These are phyloP conservation scores for Lithobates sylvaticus DNA, from an alignment of 2,797 vertebrate genomes.

Conservation along the genomic window DNA sequence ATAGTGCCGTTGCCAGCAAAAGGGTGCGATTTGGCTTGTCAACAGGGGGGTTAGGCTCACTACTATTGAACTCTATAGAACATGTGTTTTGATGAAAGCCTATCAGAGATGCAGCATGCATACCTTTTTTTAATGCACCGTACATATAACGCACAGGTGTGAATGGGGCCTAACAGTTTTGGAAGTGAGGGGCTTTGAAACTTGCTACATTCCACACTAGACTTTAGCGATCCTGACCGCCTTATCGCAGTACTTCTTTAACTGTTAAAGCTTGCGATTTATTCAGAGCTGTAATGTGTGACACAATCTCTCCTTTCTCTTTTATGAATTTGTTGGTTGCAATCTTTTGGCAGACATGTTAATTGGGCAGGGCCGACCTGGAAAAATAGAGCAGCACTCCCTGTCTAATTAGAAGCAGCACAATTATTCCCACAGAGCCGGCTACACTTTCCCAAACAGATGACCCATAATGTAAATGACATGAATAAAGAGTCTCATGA, in stretches of 20 bases:
- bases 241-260: not conserved
- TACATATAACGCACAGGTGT: too few relatives aligned
- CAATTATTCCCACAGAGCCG: slow-evolving; percentile 56
- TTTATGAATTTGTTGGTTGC: slow-evolving; percentile 42
- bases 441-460: slow-evolving; percentile 59
- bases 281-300: not conserved
- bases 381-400: slow-evolving; percentile 55
- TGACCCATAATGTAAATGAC: slow-evolving; percentile 60
- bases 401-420: slow-evolving; percentile 56
- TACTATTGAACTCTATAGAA: too few relatives aligned
- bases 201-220: too few relatives aligned
- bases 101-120: too few relatives aligned
- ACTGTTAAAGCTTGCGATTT: not conserved
- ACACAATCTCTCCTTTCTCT: slow-evolving; percentile 15
- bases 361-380: slow-evolving; percentile 53
- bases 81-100: too few relatives aligned
- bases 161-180: too few relatives aligned
- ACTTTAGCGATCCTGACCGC: not conserved
- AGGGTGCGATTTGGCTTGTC: too few relatives aligned
- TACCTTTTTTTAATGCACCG: too few relatives aligned
- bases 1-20: too few relatives aligned
- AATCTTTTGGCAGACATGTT: slow-evolving; percentile 53
- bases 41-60: too few relatives aligned
- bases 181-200: too few relatives aligned
- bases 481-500: slow-evolving; percentile 52